phyloP scores from a whole-genome alignment of 1,140 invertebrate species.

The Nasonia vitripennis region DNA sequence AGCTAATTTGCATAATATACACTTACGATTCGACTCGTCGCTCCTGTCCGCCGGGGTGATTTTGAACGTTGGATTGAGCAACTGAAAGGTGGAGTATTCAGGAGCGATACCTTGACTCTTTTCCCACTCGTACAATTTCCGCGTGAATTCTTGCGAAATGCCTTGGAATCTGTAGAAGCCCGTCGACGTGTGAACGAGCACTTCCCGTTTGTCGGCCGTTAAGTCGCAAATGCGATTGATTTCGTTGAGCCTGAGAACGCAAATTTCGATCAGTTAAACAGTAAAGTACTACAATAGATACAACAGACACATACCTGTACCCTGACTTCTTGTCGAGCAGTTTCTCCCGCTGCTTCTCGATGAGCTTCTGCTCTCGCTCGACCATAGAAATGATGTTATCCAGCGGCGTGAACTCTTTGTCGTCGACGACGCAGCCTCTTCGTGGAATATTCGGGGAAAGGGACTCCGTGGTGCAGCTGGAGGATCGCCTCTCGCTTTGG shows the following conservation, averaged over 20 bases:
- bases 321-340: conserved; percentile 78
- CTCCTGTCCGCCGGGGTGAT: conserved; percentile 37
- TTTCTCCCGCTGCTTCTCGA: conserved; percentile 78
- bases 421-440: conserved; percentile 58
- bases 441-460: not conserved
- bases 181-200: conserved; percentile 86
- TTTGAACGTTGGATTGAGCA: conserved; percentile 77
- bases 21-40: conserved; percentile 25
- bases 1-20: not conserved
- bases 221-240: conserved; percentile 77
- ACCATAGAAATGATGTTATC: conserved; percentile 67
- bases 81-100: conserved; percentile 86
- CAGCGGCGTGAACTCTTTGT: conserved; percentile 74
- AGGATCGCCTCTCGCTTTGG: conserved; percentile 49
- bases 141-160: conserved; percentile 90
- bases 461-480: not conserved
- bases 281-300: not conserved
- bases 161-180: conserved; percentile 90
- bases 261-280: conserved; percentile 46
- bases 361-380: conserved; percentile 78
- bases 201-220: conserved; percentile 79
- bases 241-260: conserved; percentile 76
- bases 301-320: conserved; percentile 45
- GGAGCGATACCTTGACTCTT: conserved; percentile 87
- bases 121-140: conserved; percentile 94